phyloP scores from a whole-genome alignment of 2,797 vertebrate species.

The Oreochromis grahami region DNA sequence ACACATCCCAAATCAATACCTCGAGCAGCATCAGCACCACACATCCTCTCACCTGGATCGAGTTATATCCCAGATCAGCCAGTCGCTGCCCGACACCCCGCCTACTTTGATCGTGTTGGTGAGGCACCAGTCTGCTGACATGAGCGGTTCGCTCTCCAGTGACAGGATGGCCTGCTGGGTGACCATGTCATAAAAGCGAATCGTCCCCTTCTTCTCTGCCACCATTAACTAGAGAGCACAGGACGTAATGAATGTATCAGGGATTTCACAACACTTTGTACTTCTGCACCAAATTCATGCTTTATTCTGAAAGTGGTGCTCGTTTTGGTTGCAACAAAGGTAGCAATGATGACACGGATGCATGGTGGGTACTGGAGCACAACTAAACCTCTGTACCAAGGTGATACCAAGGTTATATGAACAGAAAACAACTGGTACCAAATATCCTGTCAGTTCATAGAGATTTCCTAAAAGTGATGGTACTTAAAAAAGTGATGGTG shows the following conservation, averaged over 20 bases:
- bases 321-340: not conserved
- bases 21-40: not conserved
- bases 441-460: not conserved
- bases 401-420: not conserved
- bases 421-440: not conserved
- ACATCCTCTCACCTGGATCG: constrained; percentile 83
- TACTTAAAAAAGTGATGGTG: not conserved
- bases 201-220: constrained; percentile 92
- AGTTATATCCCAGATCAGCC: constrained; percentile 96
- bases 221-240: constrained; percentile 86
- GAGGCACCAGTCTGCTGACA: constrained; percentile 96
- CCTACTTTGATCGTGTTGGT: constrained; percentile 93
- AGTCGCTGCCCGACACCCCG: constrained; percentile 91
- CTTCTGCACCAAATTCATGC: not conserved
- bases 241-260: not conserved
- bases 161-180: constrained; percentile 94
- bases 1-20: not conserved
- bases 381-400: not conserved
- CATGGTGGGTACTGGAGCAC: not conserved
- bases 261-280: not conserved
- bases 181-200: constrained; percentile 93
- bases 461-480: not conserved
- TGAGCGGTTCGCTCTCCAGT: constrained; percentile 88
- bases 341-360: not conserved
- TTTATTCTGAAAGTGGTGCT: not conserved